Evolutionary conservation across 1,140 invertebrate genomes (phyloP), one percentile per base, ranked within the genome.

Genomic region (Pseudomyrmex gracilis): DNA sequence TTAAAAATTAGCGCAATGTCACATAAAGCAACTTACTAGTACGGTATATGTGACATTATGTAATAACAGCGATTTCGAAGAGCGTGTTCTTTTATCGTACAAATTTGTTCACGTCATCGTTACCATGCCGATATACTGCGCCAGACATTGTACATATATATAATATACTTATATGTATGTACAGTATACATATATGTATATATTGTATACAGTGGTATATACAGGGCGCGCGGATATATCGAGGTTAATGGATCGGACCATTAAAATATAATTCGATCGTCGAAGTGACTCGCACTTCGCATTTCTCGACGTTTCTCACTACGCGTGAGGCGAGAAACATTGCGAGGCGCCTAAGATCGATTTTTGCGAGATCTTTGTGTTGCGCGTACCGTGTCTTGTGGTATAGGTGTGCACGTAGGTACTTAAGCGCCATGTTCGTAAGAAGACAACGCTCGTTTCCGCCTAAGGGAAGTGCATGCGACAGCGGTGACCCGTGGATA

Each of bases 401-500:
- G 34, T 34, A 34, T 34, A 34, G 34, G 7, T 34, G 7, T 34
- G 34, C 34, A 34, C 34, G 34, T 34, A 34, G 34, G 34, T 34
- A 34, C 34, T 34, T 34, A 34, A 17, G 17, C 10, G 49, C 80
- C 55, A 22, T 49, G 22, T 58, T 34, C 55, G 82, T 70, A 45
- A 49, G 55, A 34, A 17, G 15, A 20, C 20, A 17, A 34, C 53
- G 9, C 15, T 61, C 12, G 4, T 82, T 73, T 63, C 60, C 34
- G 0, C 20, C 17, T 7, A 43, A 63, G 53, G 20, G 22, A 82
- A 57, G 68, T 49, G 13, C 20, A 85, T 13, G 68, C 57, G 76
- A 83, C 43, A 71, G 68, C 77, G 17, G 12, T 86, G 64, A 86
- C 51, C 71, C 66, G 51, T 51, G 63, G 66, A 86, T 17, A 77